Evolutionary conservation across 2,113 vertebrate species (phyloP).

Genomic region (Tetrax tetrax): DNA sequence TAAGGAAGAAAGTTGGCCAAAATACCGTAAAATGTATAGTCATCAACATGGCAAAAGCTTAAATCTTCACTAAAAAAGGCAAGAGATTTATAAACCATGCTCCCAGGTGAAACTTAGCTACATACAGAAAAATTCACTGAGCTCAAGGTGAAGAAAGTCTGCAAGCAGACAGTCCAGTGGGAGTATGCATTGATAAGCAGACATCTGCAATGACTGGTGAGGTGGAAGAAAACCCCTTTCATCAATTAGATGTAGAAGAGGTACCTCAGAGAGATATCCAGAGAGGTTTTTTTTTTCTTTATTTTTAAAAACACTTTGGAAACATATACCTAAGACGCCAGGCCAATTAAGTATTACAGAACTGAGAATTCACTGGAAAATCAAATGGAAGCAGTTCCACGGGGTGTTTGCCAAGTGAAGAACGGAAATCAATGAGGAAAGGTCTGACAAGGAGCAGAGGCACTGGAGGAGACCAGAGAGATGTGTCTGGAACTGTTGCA

Average conservation of each 20-base stretch:
- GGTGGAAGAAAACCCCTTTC: not conserved
- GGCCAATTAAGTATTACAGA: not conserved
- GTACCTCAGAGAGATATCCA: not conserved
- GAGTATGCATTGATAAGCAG: not conserved
- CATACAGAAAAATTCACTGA: not conserved
- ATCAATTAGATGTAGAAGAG: not conserved
- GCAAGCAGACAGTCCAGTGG: not conserved
- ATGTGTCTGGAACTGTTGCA: conserved; percentile 5
- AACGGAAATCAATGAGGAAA: not conserved
- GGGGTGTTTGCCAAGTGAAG: not conserved
- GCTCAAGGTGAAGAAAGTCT: not conserved
- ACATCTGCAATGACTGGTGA: not conserved
- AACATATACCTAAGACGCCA: not conserved
- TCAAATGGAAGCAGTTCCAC: not conserved
- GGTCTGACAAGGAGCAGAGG: not conserved
- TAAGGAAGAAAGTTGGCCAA: not conserved
- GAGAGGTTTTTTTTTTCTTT: not conserved
- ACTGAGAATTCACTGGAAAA: conserved; percentile 32
- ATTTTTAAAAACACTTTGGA: not conserved
- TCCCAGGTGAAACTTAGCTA: not conserved
- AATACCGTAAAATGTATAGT: not conserved
- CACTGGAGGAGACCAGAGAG: not conserved
- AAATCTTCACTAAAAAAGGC: not conserved
- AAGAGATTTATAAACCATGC: not conserved
- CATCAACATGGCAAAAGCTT: not conserved